Percentiles rank a stretch among this genome's conserved stretches.
Evolutionary conservation across 2,888 invertebrate genomes (phyloP).

Genomic region (Andrena marginata): DNA sequence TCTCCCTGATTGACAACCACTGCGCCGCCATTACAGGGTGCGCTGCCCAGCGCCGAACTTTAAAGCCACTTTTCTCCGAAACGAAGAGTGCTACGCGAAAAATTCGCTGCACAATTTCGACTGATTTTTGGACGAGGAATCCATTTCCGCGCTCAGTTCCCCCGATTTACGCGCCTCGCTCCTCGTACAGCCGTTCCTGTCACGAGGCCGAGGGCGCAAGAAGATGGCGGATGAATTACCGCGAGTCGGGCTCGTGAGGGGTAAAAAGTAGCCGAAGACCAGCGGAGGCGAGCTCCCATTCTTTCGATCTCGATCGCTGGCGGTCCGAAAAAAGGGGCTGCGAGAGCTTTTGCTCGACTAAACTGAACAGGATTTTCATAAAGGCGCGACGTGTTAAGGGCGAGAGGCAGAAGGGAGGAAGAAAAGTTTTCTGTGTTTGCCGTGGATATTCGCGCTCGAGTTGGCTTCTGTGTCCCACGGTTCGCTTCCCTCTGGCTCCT

Average conservation of each 20-base stretch:
- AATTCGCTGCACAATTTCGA: not conserved
- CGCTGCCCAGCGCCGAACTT: not conserved
- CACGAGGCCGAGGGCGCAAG: not conserved
- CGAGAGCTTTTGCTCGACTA: conserved; percentile 37
- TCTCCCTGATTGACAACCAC: no score
- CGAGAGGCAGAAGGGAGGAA: conserved; percentile 12
- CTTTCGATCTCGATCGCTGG: not conserved
- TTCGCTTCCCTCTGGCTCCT: not conserved
- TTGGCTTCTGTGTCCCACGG: conserved; percentile 4
- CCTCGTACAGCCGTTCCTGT: not conserved
- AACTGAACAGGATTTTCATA: conserved; percentile 58
- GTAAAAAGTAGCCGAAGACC: not conserved
- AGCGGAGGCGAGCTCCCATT: not conserved
- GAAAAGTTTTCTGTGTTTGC: conserved; percentile 34
- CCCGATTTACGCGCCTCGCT: not conserved
- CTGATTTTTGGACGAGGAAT: not conserved
- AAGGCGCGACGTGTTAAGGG: conserved; percentile 27
- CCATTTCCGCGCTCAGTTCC: not conserved
- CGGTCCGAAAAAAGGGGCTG: not conserved
- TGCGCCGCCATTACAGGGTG: no score
- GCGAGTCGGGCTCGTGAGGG: not conserved
- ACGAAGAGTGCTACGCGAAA: not conserved
- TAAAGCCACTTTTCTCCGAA: not conserved
- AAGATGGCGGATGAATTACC: not conserved
- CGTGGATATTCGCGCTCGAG: conserved; percentile 36